Conservation (phyloP, 2,797 vertebrate species). For the Enteromius afrohamiltoni region DNA sequence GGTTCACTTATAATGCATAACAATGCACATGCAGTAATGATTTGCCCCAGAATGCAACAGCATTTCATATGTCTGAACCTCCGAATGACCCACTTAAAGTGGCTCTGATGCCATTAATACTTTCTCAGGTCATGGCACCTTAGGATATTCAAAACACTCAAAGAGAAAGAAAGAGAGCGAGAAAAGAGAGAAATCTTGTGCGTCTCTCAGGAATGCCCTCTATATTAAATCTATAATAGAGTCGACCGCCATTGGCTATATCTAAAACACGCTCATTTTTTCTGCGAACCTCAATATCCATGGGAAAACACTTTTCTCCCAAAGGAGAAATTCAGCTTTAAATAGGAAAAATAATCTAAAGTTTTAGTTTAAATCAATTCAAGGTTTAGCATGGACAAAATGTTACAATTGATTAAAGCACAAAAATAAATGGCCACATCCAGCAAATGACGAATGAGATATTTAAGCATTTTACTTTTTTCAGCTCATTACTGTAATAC, state of each 20-base stretch:
- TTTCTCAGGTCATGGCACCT: conserved; percentile 49
- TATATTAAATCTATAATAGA: conserved; percentile 52
- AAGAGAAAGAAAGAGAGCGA: conserved; percentile 35
- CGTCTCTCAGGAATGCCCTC: conserved; percentile 44
- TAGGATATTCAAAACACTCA: conserved; percentile 51
- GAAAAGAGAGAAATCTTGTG: conserved; percentile 34
- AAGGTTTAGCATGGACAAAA: not conserved
- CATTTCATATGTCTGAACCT: conserved; percentile 22
- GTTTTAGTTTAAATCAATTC: conserved; percentile 10
- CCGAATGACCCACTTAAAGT: conserved; percentile 43
- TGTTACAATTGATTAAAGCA: not conserved
- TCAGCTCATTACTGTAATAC: not conserved
- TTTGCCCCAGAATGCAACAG: conserved; percentile 25
- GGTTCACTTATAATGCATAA: conserved; percentile 4
- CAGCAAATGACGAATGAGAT: not conserved
- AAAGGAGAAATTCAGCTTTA: conserved; percentile 23
- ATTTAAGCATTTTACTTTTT: not conserved
- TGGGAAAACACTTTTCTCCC: conserved; percentile 21
- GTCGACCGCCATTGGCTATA: conserved; percentile 43
- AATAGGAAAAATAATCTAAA: conserved; percentile 7
- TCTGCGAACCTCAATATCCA: not conserved
- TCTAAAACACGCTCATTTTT: conserved; percentile 32
- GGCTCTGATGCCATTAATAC: conserved; percentile 49
- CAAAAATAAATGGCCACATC: not conserved
- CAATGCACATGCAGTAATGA: not conserved